These are phyloP conservation scores for Argyra leucocephala DNA, from an alignment of 2,888 invertebrate species.

Conservation along the genomic window DNA sequence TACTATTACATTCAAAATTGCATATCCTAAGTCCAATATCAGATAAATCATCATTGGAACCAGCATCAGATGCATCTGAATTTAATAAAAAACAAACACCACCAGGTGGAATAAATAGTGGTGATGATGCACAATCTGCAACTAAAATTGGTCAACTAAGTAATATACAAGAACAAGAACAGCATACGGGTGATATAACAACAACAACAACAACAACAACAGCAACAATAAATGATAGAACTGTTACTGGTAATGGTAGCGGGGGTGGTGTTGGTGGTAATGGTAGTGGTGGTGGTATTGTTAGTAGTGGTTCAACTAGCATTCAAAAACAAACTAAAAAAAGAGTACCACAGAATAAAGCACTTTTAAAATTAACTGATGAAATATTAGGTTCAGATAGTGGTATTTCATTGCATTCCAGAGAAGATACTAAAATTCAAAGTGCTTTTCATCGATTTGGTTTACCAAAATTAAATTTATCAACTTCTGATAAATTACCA, in stretches of 20 bases:
- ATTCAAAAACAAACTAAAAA: constrained; percentile 42
- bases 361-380: constrained; percentile 47
- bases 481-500: neutral
- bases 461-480: constrained; percentile 44
- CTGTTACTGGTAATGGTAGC: neutral
- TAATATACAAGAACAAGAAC: constrained; percentile 23
- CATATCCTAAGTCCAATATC: constrained; percentile 83
- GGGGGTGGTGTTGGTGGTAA: neutral
- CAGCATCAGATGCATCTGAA: constrained; percentile 71
- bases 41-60: constrained; percentile 82
- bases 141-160: constrained; percentile 22
- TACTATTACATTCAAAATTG: constrained; percentile 64
- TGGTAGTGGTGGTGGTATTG: neutral
- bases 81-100: constrained; percentile 70
- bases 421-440: constrained; percentile 62
- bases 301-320: constrained; percentile 20
- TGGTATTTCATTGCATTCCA: constrained; percentile 77
- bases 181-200: constrained; percentile 33
- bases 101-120: constrained; percentile 39
- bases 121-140: constrained; percentile 10
- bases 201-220: constrained; percentile 36
- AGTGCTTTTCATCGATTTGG: constrained; percentile 53
- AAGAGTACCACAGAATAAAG: constrained; percentile 66
- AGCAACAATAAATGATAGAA: constrained; percentile 19
- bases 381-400: constrained; percentile 81